These are phyloP conservation scores for Stomatorhinus walkeri DNA, from an alignment of 2,797 vertebrate species.

Conservation along the genomic window DNA sequence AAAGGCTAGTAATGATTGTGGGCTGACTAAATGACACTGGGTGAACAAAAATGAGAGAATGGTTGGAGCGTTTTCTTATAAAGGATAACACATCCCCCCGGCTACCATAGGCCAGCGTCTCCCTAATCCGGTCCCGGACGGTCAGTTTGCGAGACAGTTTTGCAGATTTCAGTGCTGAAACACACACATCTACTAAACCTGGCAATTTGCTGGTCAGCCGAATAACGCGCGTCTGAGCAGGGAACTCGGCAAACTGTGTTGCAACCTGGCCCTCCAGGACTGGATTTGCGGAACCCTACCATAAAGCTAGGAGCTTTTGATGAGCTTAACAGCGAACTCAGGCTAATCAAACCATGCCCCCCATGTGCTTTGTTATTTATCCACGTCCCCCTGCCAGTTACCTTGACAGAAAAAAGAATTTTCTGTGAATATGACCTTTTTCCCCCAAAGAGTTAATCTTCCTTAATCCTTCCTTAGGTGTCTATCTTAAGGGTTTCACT, in stretches of 20 bases:
- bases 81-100: background rate
- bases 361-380: background rate
- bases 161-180: background rate
- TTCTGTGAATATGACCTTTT: conserved; percentile 32
- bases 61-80: background rate
- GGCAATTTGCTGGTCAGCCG: background rate
- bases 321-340: conserved; percentile 13
- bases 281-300: conserved; percentile 15
- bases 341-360: conserved; percentile 7
- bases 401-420: background rate
- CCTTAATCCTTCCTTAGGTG: background rate
- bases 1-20: background rate
- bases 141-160: background rate
- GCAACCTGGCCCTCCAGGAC: background rate
- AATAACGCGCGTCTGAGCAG: background rate
- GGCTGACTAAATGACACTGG: background rate
- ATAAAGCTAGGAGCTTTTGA: background rate
- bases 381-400: background rate
- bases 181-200: background rate
- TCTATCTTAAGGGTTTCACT: background rate
- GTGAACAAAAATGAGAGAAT: background rate
- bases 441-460: conserved; percentile 17
- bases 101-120: conserved; percentile 16
- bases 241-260: background rate
- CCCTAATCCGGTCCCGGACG: background rate